phyloP scores from a whole-genome alignment of 2,888 invertebrate species.

The Agrotis clavis region DNA sequence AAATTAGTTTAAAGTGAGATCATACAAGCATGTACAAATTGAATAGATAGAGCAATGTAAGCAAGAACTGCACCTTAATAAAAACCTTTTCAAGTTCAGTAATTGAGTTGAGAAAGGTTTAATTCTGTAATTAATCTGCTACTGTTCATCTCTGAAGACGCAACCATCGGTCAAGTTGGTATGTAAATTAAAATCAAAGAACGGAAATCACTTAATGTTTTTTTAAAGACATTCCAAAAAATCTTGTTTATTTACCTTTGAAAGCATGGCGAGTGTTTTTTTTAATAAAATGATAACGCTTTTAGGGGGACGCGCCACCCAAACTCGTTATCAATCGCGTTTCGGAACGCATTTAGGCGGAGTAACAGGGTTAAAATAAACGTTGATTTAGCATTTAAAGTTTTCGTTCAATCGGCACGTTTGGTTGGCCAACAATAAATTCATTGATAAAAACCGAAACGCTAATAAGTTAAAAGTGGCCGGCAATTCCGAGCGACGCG shows the following conservation, averaged over 20 bases:
- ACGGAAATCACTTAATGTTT: conserved; percentile 79
- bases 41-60: neutral
- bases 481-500: conserved; percentile 67
- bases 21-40: conserved; percentile 8
- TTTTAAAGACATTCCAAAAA: conserved; percentile 73
- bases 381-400: conserved; percentile 84
- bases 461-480: conserved; percentile 81
- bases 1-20: conserved; percentile 13
- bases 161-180: conserved; percentile 41
- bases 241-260: conserved; percentile 72
- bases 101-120: neutral
- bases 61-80: neutral
- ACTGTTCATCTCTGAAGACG: conserved; percentile 19
- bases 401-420: conserved; percentile 78
- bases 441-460: conserved; percentile 85
- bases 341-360: conserved; percentile 83
- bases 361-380: conserved; percentile 82
- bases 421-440: conserved; percentile 84
- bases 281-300: conserved; percentile 77
- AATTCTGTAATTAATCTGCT: conserved; percentile 30
- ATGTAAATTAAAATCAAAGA: conserved; percentile 72
- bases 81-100: neutral
- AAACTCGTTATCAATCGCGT: conserved; percentile 83
- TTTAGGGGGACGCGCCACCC: conserved; percentile 83
- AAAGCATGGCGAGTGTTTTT: conserved; percentile 66